phyloP scores from a whole-genome alignment of 2,888 invertebrate species.

The Stramonita haemastoma region DNA sequence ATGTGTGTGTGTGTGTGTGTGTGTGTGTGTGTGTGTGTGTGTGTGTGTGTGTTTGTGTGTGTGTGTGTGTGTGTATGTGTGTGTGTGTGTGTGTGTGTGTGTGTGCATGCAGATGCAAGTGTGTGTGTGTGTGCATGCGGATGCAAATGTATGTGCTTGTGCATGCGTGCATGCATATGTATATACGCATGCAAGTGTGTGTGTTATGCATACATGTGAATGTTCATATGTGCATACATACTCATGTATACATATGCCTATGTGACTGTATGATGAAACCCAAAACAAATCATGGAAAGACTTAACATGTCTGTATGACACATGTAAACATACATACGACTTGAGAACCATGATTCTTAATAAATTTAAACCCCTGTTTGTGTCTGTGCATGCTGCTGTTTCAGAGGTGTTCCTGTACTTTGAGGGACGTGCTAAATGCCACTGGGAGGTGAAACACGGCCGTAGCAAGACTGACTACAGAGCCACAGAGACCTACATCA shows the following conservation, averaged over 20 bases:
- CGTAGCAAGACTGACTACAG: slow-evolving; percentile 66
- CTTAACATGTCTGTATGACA: neutral
- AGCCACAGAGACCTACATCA: slow-evolving; percentile 66
- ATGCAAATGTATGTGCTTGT: neutral
- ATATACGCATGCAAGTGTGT: no score
- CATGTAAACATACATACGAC: neutral
- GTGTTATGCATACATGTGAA: no score
- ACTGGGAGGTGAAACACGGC: slow-evolving; percentile 67
- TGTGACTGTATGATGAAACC: neutral
- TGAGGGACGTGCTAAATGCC: slow-evolving; percentile 66
- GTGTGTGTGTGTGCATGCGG: slow-evolving; percentile 18
- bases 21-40: no score
- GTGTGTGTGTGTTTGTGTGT: neutral
- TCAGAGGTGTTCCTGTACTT: slow-evolving; percentile 63
- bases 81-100: slow-evolving; percentile 27
- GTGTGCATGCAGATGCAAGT: slow-evolving; percentile 21
- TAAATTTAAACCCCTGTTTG: neutral
- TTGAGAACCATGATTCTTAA: neutral
- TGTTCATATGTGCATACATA: neutral
- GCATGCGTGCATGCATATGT: slow-evolving; percentile 28
- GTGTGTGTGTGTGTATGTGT: slow-evolving; percentile 13
- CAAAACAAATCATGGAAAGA: neutral
- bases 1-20: no score
- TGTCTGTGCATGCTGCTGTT: slow-evolving; percentile 35
- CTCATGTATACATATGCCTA: neutral